These are phyloP conservation scores for Syrrhaptes paradoxus DNA, from an alignment of 2,113 vertebrate species.

Conservation along the genomic window DNA sequence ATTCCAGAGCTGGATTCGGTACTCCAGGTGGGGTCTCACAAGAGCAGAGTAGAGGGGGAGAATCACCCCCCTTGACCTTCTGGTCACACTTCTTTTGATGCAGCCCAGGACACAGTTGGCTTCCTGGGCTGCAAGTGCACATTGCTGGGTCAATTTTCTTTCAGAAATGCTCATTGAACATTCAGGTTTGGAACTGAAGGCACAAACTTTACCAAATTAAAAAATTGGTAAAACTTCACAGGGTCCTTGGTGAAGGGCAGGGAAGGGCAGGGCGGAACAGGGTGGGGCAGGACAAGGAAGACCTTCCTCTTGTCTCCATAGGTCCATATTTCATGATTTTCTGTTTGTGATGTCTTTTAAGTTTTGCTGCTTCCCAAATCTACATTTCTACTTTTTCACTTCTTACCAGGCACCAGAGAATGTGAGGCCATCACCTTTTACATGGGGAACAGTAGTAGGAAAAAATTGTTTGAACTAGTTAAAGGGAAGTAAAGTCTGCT, in stretches of 20 bases:
- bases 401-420: background rate
- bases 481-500: background rate
- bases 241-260: fast-evolving
- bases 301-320: background rate
- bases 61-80: no score
- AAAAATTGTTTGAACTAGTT: background rate
- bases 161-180: background rate
- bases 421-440: background rate
- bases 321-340: background rate
- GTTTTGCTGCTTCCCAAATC: background rate
- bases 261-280: background rate
- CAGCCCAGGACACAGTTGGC: no score
- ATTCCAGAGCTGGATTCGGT: no score
- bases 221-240: background rate
- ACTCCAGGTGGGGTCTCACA: no score
- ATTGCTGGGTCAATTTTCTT: background rate
- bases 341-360: background rate
- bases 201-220: background rate
- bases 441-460: background rate
- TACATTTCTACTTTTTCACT: background rate
- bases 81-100: no score
- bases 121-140: no score
- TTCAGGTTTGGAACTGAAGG: background rate
- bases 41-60: no score
- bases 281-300: background rate